phyloP scores from a whole-genome alignment of 1,140 invertebrate species.

The Cataglyphis hispanica region DNA sequence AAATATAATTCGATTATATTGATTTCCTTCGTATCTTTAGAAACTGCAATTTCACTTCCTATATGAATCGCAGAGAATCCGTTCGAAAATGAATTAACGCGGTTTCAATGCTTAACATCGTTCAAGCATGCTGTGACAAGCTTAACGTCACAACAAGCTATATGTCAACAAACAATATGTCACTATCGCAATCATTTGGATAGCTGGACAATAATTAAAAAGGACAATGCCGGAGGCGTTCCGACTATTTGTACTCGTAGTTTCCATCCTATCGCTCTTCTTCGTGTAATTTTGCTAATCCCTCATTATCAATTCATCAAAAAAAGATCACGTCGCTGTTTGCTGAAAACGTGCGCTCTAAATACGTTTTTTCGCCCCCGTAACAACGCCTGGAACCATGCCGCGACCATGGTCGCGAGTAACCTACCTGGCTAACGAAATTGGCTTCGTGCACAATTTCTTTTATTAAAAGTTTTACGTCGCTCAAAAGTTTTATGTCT shows the following conservation, averaged over 20 bases:
- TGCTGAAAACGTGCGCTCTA: conserved; percentile 12
- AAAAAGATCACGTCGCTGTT: conserved; percentile 27
- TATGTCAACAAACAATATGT: too few relatives aligned
- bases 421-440: conserved; percentile 54
- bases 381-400: background rate
- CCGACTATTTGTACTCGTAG: conserved; percentile 42
- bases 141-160: too few relatives aligned
- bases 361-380: conserved; percentile 14
- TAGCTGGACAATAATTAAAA: conserved; percentile 29
- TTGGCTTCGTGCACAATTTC: conserved; percentile 73
- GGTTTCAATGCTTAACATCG: background rate
- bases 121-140: background rate
- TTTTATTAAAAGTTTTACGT: conserved; percentile 70
- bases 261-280: conserved; percentile 36
- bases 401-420: background rate
- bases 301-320: conserved; percentile 44
- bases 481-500: conserved; percentile 53
- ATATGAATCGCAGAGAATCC: background rate
- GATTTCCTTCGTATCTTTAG: background rate
- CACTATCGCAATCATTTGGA: conserved; percentile 13
- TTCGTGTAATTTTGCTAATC: conserved; percentile 49
- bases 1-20: conserved; percentile 17
- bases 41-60: background rate
- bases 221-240: conserved; percentile 53
- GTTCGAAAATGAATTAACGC: background rate